Conservation (phyloP, 2,888 invertebrate species). For the Suillia variegata region DNA sequence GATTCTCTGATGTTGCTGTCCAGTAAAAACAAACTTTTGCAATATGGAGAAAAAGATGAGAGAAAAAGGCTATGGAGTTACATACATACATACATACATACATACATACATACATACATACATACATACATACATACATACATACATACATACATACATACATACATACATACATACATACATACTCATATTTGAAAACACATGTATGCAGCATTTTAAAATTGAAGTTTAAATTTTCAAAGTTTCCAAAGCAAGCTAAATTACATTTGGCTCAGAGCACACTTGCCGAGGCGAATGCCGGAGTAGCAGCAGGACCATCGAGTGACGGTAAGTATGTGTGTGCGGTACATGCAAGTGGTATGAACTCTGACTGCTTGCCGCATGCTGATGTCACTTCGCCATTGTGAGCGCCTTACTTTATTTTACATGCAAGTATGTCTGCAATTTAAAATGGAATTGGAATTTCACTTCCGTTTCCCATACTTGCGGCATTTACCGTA, state of each 20-base stretch:
- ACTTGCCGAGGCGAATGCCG: too few relatives aligned
- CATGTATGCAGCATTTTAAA: background rate
- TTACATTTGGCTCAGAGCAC: slow-evolving; percentile 1
- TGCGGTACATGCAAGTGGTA: slow-evolving; percentile 5
- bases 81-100: background rate
- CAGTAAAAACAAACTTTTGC: too few relatives aligned
- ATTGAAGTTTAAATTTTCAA: slow-evolving; percentile 8
- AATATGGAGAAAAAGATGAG: too few relatives aligned
- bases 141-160: too few relatives aligned
- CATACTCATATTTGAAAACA: background rate
- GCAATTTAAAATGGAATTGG: slow-evolving; percentile 43
- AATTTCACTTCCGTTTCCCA: background rate
- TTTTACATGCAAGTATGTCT: slow-evolving; percentile 28
- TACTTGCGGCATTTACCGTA: background rate
- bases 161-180: too few relatives aligned
- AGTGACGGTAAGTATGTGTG: slow-evolving; percentile 9
- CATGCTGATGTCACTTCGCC: slow-evolving; percentile 1
- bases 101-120: too few relatives aligned
- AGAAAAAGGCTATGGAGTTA: background rate
- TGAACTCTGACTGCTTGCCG: slow-evolving; percentile 3
- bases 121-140: too few relatives aligned
- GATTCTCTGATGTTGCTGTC: background rate
- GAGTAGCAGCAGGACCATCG: too few relatives aligned
- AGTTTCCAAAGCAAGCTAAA: background rate
- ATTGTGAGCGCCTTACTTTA: background rate